phyloP scores from a whole-genome alignment of 1,140 invertebrate species.

The Dinoponera quadriceps region DNA sequence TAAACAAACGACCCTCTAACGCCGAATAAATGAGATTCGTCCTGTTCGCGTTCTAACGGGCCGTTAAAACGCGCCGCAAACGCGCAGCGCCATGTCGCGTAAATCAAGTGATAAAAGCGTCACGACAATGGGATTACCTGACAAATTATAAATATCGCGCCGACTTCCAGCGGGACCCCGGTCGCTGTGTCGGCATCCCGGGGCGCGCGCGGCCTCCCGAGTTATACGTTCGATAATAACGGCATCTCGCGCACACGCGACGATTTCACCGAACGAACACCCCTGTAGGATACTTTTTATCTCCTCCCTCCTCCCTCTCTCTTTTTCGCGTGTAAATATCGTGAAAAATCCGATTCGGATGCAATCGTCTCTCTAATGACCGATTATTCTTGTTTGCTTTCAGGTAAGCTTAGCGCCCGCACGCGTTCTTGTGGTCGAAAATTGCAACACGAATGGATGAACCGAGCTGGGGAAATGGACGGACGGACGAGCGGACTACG shows the following conservation, averaged over 20 bases:
- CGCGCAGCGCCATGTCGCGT: not conserved
- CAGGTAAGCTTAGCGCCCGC: constrained; percentile 56
- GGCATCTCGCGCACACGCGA: constrained; percentile 19
- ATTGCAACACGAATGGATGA: not conserved
- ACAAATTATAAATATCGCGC: constrained; percentile 49
- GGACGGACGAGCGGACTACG: not conserved
- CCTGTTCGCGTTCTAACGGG: constrained; percentile 36
- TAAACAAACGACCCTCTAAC: constrained; percentile 49
- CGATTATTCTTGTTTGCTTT: constrained; percentile 46
- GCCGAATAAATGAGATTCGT: constrained; percentile 53
- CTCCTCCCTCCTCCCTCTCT: no score
- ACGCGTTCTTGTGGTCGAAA: not conserved
- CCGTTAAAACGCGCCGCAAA: constrained; percentile 30
- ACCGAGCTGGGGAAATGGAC: not conserved
- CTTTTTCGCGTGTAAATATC: not conserved
- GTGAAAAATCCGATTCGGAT: not conserved
- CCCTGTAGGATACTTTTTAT: no score
- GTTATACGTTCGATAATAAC: constrained; percentile 29
- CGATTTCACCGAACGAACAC: no score
- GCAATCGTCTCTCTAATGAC: not conserved
- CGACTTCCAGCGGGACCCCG: constrained; percentile 17
- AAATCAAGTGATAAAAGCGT: constrained; percentile 55
- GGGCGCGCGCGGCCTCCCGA: not conserved
- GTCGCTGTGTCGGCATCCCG: not conserved
- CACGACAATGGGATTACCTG: constrained; percentile 48